phyloP scores from a whole-genome alignment of 2,113 vertebrate species.

The Syngnathus scovelli region DNA sequence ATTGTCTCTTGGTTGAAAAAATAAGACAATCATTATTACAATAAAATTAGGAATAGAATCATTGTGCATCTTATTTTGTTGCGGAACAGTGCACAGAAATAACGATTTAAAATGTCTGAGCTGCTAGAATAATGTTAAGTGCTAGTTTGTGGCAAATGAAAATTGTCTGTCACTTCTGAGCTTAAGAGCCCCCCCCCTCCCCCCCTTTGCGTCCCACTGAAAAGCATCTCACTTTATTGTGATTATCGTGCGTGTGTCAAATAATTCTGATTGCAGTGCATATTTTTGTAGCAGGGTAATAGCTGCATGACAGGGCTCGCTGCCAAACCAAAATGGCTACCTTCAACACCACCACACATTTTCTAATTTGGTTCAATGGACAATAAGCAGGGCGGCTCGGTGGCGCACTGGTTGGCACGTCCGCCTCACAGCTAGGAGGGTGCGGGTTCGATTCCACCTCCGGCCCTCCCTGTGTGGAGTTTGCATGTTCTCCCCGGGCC shows the following conservation, averaged over 20 bases:
- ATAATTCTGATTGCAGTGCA: slow-evolving; percentile 22
- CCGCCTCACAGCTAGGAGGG: too few relatives aligned
- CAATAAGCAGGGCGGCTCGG: too few relatives aligned
- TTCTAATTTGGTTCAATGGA: slow-evolving; percentile 43
- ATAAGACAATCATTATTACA: slow-evolving; percentile 7
- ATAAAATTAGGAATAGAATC: background rate
- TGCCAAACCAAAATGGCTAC: slow-evolving; percentile 41
- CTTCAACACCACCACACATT: slow-evolving; percentile 38
- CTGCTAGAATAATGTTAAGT: background rate
- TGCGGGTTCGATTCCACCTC: too few relatives aligned
- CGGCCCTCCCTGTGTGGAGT: too few relatives aligned
- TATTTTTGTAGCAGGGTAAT: slow-evolving; percentile 24
- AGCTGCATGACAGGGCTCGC: slow-evolving; percentile 20
- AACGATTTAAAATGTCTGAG: slow-evolving; percentile 1
- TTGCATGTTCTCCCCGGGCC: too few relatives aligned
- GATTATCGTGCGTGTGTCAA: slow-evolving; percentile 22
- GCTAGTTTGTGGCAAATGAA: background rate
- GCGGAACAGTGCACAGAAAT: background rate
- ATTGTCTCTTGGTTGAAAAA: background rate
- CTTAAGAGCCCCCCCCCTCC: background rate
- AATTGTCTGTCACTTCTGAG: slow-evolving; percentile 2
- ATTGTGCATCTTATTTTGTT: background rate
- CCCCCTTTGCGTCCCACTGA: background rate
- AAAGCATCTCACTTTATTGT: slow-evolving; percentile 6
- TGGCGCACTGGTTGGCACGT: too few relatives aligned